phyloP scores from a whole-genome alignment of 2,113 vertebrate genomes.

The Reinhardtius hippoglossoides region DNA sequence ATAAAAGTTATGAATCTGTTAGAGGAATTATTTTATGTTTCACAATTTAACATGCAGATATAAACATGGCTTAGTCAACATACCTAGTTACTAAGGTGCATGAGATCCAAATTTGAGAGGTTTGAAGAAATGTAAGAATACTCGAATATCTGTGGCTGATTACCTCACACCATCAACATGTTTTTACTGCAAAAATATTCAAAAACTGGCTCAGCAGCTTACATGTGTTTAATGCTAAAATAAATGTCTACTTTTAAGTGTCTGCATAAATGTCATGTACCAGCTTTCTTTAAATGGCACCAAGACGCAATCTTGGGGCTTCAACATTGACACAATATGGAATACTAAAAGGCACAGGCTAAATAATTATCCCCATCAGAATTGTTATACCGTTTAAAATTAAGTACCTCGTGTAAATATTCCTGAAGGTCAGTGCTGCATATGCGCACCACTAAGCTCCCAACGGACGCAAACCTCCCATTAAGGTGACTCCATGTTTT shows the following conservation, averaged over 20 bases:
- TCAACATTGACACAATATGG: slow-evolving; percentile 47
- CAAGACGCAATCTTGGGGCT: slow-evolving; percentile 36
- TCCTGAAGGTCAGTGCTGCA: slow-evolving; percentile 72
- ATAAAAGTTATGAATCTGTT: no score
- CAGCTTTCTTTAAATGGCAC: slow-evolving; percentile 37
- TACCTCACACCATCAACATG: background rate
- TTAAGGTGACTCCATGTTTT: slow-evolving; percentile 69
- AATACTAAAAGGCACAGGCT: slow-evolving; percentile 54
- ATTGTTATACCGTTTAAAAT: slow-evolving; percentile 68
- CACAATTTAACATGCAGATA: no score
- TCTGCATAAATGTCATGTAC: slow-evolving; percentile 4
- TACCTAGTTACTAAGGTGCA: no score
- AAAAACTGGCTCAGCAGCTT: background rate
- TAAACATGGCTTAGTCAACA: no score
- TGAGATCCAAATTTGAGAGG: no score
- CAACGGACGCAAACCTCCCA: slow-evolving; percentile 62
- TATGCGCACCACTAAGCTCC: slow-evolving; percentile 61
- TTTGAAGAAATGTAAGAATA: background rate
- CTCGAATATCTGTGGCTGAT: background rate
- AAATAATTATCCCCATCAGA: slow-evolving; percentile 71
- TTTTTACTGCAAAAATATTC: slow-evolving; percentile 13
- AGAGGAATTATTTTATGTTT: no score
- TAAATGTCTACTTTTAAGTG: background rate
- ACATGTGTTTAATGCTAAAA: slow-evolving; percentile 2
- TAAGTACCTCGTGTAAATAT: slow-evolving; percentile 70